Evolutionary conservation across 2,113 vertebrate genomes (phyloP).

Genomic region (Galemys pyrenaicus): DNA sequence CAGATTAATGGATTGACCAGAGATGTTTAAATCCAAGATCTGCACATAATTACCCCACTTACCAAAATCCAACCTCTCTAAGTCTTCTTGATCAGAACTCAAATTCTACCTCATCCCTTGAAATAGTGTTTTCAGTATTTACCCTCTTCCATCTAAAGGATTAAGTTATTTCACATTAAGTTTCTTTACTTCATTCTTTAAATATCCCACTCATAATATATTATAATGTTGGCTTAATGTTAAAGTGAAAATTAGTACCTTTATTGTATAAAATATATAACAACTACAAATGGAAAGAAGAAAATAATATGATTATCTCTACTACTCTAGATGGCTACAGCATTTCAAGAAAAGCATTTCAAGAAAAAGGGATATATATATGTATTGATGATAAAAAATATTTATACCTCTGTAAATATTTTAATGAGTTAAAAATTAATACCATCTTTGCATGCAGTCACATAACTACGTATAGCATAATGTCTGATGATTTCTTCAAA

Average conservation of each 20-base stretch:
- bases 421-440: background rate
- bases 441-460: background rate
- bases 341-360: background rate
- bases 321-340: background rate
- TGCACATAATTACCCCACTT: background rate
- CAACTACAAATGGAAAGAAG: background rate
- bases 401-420: background rate
- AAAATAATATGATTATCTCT: background rate
- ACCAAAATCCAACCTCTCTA: background rate
- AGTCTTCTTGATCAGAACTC: background rate
- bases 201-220: background rate
- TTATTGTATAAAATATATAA: background rate
- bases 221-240: background rate
- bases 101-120: background rate
- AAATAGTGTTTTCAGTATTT: background rate
- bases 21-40: background rate
- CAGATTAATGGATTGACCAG: conserved; percentile 30
- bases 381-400: background rate
- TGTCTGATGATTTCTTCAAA: background rate
- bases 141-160: background rate
- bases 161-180: conserved; percentile 12
- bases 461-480: background rate
- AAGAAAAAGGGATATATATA: background rate
- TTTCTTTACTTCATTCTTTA: conserved; percentile 14
- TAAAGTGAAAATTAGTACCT: conserved; percentile 17